Evolutionary conservation across 2,113 vertebrate genomes (phyloP), one percentile per base, ranked within the genome.

Genomic region (Tachysurus vachellii): DNA sequence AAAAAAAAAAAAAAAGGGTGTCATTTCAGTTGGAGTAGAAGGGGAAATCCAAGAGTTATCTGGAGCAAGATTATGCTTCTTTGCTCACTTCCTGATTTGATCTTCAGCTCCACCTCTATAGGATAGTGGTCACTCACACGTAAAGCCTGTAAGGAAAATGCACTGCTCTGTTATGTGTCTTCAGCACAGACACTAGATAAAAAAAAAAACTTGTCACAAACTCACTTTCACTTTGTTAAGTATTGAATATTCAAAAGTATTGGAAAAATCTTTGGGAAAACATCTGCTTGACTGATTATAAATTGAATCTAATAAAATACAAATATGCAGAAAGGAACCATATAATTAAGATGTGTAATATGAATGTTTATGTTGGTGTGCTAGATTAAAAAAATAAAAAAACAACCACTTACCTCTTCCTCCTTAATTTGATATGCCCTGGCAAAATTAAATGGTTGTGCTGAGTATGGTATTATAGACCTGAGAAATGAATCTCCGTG

Each of bases 81-180:
- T 10, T 14, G 1, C 28, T 19, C 47, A 75, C 73, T 36, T 68
- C 77, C 70, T 50, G 89, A 86, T 53, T 57, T 13, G 1, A 83
- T 83, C 28, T 86, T 94, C 61, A 97, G 92, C 0, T 91, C 91
- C 84, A 97, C 96, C 86, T 97, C 96, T 79, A 98, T 95, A 0
- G 97, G 96, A 85, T 96, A 98, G 82, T 97, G 97, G 89, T 98
- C 97, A 3, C 97, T 98, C 75, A 97, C 93, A 10, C 92, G 91
- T 77, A 95, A 88, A 2, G 96, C 96, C 97, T 98, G 89, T 12
- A 64, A 50, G 6, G 21, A 91, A 85, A 26, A 70, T 87, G 17
- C 44, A 31, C 23, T 42, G 28, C 50, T 85, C 5, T 82, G 62
- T 83, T 1, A 83, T 1, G 7, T 56, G 28, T n/a, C 13, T 42